Conservation (phyloP, 2,797 vertebrate genomes). For the Phataginus tetradactyla region DNA sequence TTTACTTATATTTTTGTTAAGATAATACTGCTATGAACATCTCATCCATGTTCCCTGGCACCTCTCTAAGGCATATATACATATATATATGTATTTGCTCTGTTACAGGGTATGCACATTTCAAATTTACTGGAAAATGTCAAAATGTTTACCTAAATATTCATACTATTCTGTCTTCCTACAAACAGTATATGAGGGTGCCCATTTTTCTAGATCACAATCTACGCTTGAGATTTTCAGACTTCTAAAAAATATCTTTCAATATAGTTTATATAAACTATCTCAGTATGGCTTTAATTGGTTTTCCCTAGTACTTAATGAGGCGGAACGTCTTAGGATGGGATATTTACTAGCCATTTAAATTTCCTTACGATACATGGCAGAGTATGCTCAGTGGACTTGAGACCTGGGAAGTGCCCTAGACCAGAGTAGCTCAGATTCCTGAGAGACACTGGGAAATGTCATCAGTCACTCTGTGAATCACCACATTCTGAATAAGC, state of each 20-base stretch:
- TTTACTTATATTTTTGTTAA: background rate
- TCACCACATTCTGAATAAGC: background rate
- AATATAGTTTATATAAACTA: background rate
- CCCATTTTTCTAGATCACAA: background rate
- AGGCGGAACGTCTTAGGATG: background rate
- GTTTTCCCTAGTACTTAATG: background rate
- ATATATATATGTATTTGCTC: background rate
- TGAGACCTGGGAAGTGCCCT: background rate
- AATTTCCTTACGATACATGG: background rate
- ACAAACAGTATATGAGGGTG: background rate
- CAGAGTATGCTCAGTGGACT: too few relatives aligned
- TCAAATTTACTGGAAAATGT: background rate
- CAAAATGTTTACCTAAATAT: background rate
- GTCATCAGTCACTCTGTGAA: background rate
- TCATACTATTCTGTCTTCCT: background rate
- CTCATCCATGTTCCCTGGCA: background rate
- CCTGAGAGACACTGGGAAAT: background rate
- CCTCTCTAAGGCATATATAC: background rate
- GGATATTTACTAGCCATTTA: background rate
- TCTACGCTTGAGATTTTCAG: constrained; percentile 2
- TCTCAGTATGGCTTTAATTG: background rate
- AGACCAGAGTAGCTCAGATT: background rate
- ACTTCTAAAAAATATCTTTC: background rate
- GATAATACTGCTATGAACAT: background rate
- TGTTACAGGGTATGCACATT: background rate